phyloP scores from a whole-genome alignment of 2,797 vertebrate genomes.

The Bufotes viridis region DNA sequence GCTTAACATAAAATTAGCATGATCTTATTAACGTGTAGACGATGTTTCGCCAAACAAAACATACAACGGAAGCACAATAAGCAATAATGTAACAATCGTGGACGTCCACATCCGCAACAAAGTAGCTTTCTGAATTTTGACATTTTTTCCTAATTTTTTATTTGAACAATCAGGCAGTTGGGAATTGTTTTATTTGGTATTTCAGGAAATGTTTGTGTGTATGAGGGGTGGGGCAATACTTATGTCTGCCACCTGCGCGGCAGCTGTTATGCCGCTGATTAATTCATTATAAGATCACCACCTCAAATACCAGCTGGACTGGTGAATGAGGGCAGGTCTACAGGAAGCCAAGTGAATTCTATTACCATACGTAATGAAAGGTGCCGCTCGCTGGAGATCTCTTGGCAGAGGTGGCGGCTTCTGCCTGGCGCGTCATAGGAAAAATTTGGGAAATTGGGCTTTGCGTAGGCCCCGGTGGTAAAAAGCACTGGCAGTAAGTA shows the following conservation, averaged over 20 bases:
- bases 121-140: background rate
- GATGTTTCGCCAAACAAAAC: conserved; percentile 51
- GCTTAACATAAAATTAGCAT: conserved; percentile 63
- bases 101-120: conserved; percentile 29
- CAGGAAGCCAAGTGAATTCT: conserved; percentile 22
- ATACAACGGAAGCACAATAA: conserved; percentile 51
- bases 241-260: conserved; percentile 42
- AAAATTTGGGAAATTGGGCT: background rate
- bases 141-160: background rate
- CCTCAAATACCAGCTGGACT: conserved; percentile 55
- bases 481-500: background rate
- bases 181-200: conserved; percentile 16
- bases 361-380: conserved; percentile 43
- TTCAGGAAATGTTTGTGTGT: conserved; percentile 6
- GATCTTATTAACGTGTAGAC: conserved; percentile 59
- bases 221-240: background rate
- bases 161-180: conserved; percentile 8
- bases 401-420: background rate
- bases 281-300: conserved; percentile 57
- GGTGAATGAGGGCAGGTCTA: conserved; percentile 38
- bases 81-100: conserved; percentile 29
- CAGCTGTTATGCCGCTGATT: conserved; percentile 57
- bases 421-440: background rate
- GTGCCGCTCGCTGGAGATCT: conserved; percentile 16
- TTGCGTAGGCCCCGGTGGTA: background rate